Conservation (phyloP, 2,797 vertebrate species). For the Syndactyla subalaris region DNA sequence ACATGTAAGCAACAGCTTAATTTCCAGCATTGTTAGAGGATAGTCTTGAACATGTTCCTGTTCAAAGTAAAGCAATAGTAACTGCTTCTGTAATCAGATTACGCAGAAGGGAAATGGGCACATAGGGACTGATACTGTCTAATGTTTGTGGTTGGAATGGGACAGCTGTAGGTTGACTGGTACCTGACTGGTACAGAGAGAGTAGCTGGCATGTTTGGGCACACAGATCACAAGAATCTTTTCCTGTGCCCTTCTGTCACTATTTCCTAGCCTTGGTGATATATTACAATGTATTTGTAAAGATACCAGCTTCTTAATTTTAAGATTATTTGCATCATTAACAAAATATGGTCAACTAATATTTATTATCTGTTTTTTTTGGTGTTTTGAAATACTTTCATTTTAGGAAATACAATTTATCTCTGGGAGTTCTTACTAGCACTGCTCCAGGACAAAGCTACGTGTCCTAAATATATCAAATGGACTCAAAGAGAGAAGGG, state of each 20-base stretch:
- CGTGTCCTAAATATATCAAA: constrained; percentile 96
- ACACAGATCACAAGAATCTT: not conserved
- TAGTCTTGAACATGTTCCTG: not conserved
- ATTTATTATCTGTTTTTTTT: not conserved
- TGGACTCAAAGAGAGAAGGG: constrained; percentile 94
- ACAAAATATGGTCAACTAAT: not conserved
- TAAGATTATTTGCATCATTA: not conserved
- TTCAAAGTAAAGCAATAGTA: not conserved
- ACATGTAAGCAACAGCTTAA: not conserved
- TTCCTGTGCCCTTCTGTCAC: not conserved
- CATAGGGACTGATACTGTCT: not conserved
- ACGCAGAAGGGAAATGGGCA: not conserved
- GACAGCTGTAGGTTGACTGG: not conserved
- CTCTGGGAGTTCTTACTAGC: constrained; percentile 98
- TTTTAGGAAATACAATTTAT: constrained; percentile 93
- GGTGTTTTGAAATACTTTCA: not conserved
- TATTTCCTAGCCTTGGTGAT: not conserved
- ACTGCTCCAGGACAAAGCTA: constrained; percentile 92
- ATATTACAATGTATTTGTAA: not conserved
- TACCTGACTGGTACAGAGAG: not conserved
- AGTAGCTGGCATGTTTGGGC: not conserved
- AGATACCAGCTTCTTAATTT: not conserved
- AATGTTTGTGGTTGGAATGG: rapidly evolving
- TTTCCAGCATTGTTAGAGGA: not conserved
- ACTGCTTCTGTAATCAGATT: not conserved